Evolutionary conservation across 2,888 invertebrate species (phyloP), one percentile per base, ranked within the genome.

Genomic region (Agrotis segetum): DNA sequence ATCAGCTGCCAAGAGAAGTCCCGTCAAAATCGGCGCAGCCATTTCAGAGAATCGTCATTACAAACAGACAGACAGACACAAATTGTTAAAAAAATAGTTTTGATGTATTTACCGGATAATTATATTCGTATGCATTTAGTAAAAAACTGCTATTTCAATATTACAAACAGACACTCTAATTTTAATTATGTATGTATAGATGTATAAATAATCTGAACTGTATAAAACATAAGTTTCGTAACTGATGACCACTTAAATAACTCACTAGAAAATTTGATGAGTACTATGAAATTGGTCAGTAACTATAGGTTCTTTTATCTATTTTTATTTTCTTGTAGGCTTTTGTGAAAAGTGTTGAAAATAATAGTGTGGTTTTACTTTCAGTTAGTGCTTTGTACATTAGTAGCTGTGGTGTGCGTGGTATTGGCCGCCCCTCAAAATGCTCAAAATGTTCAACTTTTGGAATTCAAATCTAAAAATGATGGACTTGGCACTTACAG

Each of bases 401-500:
- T 95, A 74, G 87, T 96, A 73, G 93, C 93, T 52, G 86, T 88
- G 17, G 34, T 34, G 7, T 1, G 7, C 7, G 34, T 34, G 7
- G 34, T 34, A 6, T 34, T 34, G 34, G 93, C 93, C n/a, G 92
- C 93, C 6, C 92, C 95, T 5, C 87, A 90, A 78, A 68, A n/a
- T 29, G 24, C 3, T 11, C 87, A 91, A 29, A 91, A 91, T 61
- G 90, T 92, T 2, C 90, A 93, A 74, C 86, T 95, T 49, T 64
- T 94, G 58, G 87, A 88, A 68, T 92, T 87, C 63, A 91, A 92
- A 16, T 85, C 89, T 2, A 92, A 94, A 68, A 94, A 93, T 75
- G 92, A 92, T 70, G 95, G 94, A 73, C 85, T 93, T 47, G 95
- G 94, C 50, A 81, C 88, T 7, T 96, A 94, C 79, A 92, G 78